Evolutionary conservation across 1,140 invertebrate genomes (phyloP).

Genomic region (Mizuhopecten yessoensis): DNA sequence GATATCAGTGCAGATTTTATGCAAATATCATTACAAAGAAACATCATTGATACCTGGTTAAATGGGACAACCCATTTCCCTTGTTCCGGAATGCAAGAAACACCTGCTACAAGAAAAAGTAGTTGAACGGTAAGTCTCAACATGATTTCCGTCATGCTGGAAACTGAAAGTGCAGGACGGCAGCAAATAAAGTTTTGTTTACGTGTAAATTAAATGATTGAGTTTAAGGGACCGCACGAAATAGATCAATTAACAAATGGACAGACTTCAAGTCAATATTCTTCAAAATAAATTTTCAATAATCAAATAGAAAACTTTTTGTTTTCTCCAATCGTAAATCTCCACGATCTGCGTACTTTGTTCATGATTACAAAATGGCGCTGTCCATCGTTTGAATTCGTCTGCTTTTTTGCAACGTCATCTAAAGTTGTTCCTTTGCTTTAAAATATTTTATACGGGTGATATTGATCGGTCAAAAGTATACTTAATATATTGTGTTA

Average conservation of each 20-base stretch:
- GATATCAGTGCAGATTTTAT: not conserved
- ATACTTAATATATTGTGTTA: not conserved
- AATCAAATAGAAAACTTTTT: not conserved
- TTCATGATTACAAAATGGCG: slow-evolving; percentile 52
- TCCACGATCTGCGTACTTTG: slow-evolving; percentile 9
- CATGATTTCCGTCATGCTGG: slow-evolving; percentile 37
- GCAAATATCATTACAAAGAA: not conserved
- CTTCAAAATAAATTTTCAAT: not conserved
- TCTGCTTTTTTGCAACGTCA: slow-evolving; percentile 43
- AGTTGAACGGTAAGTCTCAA: slow-evolving; percentile 3
- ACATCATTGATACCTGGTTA: slow-evolving; percentile 41
- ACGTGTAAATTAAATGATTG: slow-evolving; percentile 49
- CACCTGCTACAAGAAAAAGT: not conserved
- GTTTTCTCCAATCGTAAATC: slow-evolving; percentile 43
- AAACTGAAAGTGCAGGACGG: slow-evolving; percentile 37
- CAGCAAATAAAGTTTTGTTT: slow-evolving; percentile 45
- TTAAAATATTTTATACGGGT: not conserved
- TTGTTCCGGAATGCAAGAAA: slow-evolving; percentile 50
- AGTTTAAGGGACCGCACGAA: not conserved
- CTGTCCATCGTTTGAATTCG: slow-evolving; percentile 42
- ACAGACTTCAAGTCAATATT: not conserved
- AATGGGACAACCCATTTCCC: slow-evolving; percentile 46
- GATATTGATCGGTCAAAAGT: not conserved
- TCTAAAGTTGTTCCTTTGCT: slow-evolving; percentile 29
- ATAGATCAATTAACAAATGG: not conserved